Base-by-base conservation (phyloP, 2,888 invertebrate species). In the Dicycla oo region DNA sequence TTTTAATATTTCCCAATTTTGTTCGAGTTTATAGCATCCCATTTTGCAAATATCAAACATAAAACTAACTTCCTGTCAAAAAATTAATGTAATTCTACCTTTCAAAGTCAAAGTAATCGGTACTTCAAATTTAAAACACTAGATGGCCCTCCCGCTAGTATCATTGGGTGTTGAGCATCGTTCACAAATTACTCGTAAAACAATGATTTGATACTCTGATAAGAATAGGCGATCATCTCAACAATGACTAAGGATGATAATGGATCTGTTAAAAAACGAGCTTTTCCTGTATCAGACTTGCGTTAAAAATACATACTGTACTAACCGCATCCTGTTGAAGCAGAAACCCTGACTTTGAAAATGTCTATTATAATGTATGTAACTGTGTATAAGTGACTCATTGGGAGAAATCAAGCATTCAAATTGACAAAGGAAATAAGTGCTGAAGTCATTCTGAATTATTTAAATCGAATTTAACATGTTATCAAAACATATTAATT, bases 401-500 rank as follows among this genome's bases (percentile, higher is more conserved):
- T 34, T 38, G 53, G 3, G 3, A 68, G 57, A 68, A 45, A 45
- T 65, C 38, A 65, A 53, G 26, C 45, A 6, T 40, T 53, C 13
- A 43, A 70, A 56, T 23, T 49, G 13, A 53, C 64, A 64, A 53
- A 30, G 15, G 30, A 60, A 58, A 51, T 57, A 56, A 38, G 11
- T 69, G 11, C 40, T 62, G 61, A 53, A 47, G n/a, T 53, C 18
- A 73, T 64, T 45, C 15, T 40, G 20, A 45, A 70, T 49, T 40
- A 51, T 57, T 60, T 34, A 49, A 51, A 60, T 63, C 20, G 6
- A 66, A 43, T 43, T 13, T 18, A 34, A 40, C 49, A 62, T 45
- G 47, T 40, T 78, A 62, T 38, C n/a, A 58, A 62, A 66, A 63
- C 34, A 66, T 43, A 15, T 78, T 69, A 49, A 74, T 63, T 74